Percentiles rank a stretch among this genome's conserved stretches.
Conservation (phyloP, 2,888 invertebrate genomes). For the Drosophila buzzatii region DNA sequence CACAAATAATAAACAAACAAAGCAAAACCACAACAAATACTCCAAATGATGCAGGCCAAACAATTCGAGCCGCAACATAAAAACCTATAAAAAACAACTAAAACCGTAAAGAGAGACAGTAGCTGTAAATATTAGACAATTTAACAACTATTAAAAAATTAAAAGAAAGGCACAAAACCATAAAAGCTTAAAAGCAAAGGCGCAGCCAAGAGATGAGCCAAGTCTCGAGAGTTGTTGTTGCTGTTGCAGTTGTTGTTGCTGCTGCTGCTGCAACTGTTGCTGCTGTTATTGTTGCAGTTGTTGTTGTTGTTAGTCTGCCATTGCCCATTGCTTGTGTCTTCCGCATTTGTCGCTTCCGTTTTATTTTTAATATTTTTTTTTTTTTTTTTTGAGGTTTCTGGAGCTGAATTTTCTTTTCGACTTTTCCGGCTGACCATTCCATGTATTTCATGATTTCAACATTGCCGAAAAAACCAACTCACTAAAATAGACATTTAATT, state of each 20-base stretch:
- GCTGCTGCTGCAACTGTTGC: neutral
- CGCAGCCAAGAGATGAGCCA: conserved; percentile 43
- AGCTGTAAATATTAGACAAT: conserved; percentile 7
- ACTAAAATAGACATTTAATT: conserved; percentile 47
- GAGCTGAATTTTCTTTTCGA: conserved; percentile 40
- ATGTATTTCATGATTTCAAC: conserved; percentile 38
- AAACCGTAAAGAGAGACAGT: conserved; percentile 6
- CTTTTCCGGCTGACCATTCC: conserved; percentile 52
- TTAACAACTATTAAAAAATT: conserved; percentile 14
- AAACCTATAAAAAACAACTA: conserved; percentile 54
- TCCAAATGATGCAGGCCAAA: conserved; percentile 46
- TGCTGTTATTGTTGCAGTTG: conserved; percentile 1
- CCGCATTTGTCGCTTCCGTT: conserved; percentile 67
- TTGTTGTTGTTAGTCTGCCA: neutral
- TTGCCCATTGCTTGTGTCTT: conserved; percentile 37
- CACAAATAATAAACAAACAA: conserved; percentile 12
- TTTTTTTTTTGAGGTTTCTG: conserved; percentile 20
- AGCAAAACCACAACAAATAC: conserved; percentile 19
- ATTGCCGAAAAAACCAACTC: conserved; percentile 19
- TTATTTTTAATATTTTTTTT: conserved; percentile 19
- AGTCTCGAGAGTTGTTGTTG: conserved; percentile 26
- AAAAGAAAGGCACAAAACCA: conserved; percentile 8
- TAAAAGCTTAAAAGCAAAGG: conserved; percentile 31
- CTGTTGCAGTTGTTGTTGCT: conserved; percentile 6
- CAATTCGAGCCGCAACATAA: conserved; percentile 46